Evolutionary conservation across 2,797 vertebrate species (phyloP).

Genomic region (Anguilla marmorata): DNA sequence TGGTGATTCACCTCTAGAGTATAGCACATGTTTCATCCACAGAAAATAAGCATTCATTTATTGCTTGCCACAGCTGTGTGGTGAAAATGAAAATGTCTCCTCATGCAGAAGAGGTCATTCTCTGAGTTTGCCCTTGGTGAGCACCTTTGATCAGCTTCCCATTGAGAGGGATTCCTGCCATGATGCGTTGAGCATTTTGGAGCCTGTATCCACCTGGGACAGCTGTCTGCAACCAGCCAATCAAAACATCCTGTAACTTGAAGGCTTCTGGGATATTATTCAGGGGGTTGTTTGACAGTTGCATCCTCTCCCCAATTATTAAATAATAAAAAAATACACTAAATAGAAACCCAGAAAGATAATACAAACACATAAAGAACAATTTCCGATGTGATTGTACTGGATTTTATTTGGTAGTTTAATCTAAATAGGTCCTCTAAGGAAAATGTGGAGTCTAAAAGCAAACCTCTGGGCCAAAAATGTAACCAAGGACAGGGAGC

Average conservation of each 20-base stretch:
- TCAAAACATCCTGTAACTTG: constrained; percentile 9
- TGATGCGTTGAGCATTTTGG: not conserved
- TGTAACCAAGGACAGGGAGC: not conserved
- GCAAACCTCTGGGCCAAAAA: not conserved
- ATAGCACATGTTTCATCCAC: constrained; percentile 11
- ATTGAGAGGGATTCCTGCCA: constrained; percentile 21
- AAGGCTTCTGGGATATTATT: not conserved
- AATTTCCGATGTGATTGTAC: not conserved
- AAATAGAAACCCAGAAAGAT: not conserved
- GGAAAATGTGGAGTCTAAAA: not conserved
- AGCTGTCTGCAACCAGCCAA: constrained; percentile 20
- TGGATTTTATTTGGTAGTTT: not conserved
- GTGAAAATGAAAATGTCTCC: constrained; percentile 49
- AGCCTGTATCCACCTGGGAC: not conserved
- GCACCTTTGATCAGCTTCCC: constrained; percentile 51
- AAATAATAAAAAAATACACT: not conserved
- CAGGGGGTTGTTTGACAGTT: too few relatives aligned
- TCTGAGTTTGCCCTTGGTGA: constrained; percentile 50
- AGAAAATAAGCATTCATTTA: not conserved
- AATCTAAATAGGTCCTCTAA: not conserved
- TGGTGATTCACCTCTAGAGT: constrained; percentile 36
- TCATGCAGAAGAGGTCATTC: constrained; percentile 60
- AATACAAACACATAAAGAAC: not conserved
- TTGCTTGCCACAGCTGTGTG: constrained; percentile 54
- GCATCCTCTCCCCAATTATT: not conserved